These are phyloP conservation scores for Drosophila lowei DNA, from an alignment of 1,140 invertebrate genomes.

Conservation along the genomic window DNA sequence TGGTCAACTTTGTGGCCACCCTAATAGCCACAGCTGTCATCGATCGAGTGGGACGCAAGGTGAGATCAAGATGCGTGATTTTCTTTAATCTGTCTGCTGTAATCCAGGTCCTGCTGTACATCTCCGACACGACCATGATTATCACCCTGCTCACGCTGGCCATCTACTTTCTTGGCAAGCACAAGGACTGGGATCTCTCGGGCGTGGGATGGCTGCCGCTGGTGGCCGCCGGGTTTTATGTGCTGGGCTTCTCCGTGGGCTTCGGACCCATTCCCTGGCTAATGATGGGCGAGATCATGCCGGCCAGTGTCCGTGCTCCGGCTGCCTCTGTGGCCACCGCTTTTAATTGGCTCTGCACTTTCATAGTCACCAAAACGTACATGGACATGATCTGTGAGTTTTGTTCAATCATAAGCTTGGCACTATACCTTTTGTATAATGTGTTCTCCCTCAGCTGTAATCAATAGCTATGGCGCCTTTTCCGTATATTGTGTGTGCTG, in stretches of 20 bases:
- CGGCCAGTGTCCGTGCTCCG: slow-evolving; percentile 90
- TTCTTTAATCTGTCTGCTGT: not conserved
- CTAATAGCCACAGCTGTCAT: slow-evolving; percentile 93
- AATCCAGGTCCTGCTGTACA: slow-evolving; percentile 88
- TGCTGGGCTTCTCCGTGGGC: slow-evolving; percentile 94
- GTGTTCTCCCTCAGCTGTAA: slow-evolving; percentile 52
- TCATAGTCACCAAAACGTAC: slow-evolving; percentile 95
- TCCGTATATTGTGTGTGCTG: slow-evolving; percentile 92
- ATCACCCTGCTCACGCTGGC: slow-evolving; percentile 89
- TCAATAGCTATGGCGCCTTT: slow-evolving; percentile 90
- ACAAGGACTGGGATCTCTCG: slow-evolving; percentile 84
- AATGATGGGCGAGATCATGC: slow-evolving; percentile 96
- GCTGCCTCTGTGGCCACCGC: slow-evolving; percentile 93
- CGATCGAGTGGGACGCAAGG: slow-evolving; percentile 92
- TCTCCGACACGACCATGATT: slow-evolving; percentile 90
- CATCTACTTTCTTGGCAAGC: slow-evolving; percentile 89
- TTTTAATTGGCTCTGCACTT: slow-evolving; percentile 95
- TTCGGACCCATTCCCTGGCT: slow-evolving; percentile 97
- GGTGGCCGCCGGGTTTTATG: slow-evolving; percentile 89
- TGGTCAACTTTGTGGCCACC: slow-evolving; percentile 94
- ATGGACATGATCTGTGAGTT: slow-evolving; percentile 85
- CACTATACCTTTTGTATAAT: not conserved
- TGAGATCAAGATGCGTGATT: slow-evolving; percentile 7
- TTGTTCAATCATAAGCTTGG: not conserved
- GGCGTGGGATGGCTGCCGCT: slow-evolving; percentile 91